These are phyloP conservation scores for Cebidichthys violaceus DNA, from an alignment of 2,113 vertebrate species.

Conservation along the genomic window DNA sequence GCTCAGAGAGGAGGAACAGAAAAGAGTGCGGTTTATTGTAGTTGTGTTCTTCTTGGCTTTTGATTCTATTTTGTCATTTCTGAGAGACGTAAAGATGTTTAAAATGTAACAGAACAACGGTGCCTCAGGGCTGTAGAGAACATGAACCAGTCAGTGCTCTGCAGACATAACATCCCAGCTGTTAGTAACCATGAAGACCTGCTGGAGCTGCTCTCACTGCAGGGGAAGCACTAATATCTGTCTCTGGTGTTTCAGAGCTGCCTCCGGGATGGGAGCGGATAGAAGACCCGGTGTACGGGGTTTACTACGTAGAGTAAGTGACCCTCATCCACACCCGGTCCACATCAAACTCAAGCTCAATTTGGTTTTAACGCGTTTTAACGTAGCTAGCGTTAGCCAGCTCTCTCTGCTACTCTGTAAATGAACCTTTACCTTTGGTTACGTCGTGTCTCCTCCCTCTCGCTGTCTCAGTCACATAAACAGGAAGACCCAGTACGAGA, in stretches of 20 bases:
- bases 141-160: too few species aligned
- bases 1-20: too few species aligned
- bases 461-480: conserved; percentile 92
- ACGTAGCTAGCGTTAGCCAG: too few species aligned
- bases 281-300: conserved; percentile 97
- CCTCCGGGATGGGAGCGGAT: conserved; percentile 99
- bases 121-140: neutral
- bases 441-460: neutral
- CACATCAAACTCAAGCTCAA: too few species aligned
- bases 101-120: too few species aligned
- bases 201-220: too few species aligned
- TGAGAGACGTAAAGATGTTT: neutral
- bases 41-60: neutral
- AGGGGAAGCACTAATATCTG: too few species aligned
- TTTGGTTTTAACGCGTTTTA: too few species aligned
- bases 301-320: conserved; percentile 99
- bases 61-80: neutral
- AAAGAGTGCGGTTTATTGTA: too few species aligned
- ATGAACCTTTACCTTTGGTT: neutral
- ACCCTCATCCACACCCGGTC: too few species aligned
- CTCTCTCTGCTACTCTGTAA: neutral
- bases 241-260: conserved; percentile 92
- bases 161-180: neutral
- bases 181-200: too few species aligned
- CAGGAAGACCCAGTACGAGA: conserved; percentile 98